Base-by-base conservation (phyloP, 2,888 invertebrate species). In the Orthosia gothica region DNA sequence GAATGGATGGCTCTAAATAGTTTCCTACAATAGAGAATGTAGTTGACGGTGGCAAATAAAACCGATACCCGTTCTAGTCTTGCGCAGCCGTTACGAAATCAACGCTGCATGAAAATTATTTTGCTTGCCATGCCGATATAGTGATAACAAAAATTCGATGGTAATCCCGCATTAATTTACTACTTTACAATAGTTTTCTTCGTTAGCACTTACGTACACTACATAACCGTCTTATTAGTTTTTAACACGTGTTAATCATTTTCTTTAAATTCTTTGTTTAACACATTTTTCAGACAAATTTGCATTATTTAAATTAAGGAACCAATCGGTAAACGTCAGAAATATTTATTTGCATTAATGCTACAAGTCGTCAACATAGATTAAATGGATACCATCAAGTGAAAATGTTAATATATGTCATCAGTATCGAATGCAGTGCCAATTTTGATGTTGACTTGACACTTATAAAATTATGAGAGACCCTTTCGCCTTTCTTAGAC, bases 71-170 rank as follows among this genome's bases (percentile, higher is more conserved):
- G 96, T 96, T 96, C 95, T 95, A 95, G 94, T 93, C 93, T 94
- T 95, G 90, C 94, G 95, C 95, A 95, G 94, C 96, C 95, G 96
- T 96, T 96, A 96, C 95, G 95, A 96, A 96, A 96, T 95, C 95
- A 94, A 90, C 92, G 94, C 95, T 94, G 94, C 95, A 95, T 96
- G 94, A 95, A 96, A 95, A 95, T 93, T 93, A 93, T 91, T 91
- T 89, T 89, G 88, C 87, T 88, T 82, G 82, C 74, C 76, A 81
- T 85, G 79, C 72, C 74, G 81, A 88, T 88, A 85, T 74, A 76
- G 74, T 83, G 83, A 85, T 86, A 84, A 83, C 76, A 82, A 84
- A 84, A 77, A 74, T 81, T 73, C 71, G 47, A 81, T 74, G 75
- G 62, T 81, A 81, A 80, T 84, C 76, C 74, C 50, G n/a, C 40